These are phyloP conservation scores for Neogale vison DNA, from an alignment of 2,113 vertebrate genomes.

Conservation along the genomic window DNA sequence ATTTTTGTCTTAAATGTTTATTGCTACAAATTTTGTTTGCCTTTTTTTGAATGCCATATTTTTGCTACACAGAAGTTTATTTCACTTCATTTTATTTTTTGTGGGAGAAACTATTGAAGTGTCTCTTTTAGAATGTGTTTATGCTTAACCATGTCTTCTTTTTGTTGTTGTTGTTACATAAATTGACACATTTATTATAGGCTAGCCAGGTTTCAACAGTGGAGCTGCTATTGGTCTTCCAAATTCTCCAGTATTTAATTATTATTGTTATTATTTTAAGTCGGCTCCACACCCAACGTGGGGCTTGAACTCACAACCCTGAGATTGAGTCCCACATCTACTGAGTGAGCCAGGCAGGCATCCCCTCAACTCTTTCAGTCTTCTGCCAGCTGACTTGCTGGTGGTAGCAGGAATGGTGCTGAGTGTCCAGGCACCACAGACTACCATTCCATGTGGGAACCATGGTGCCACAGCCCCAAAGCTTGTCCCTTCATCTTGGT, in stretches of 20 bases:
- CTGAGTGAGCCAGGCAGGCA: not conserved
- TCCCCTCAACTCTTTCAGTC: not conserved
- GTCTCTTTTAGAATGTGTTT: not conserved
- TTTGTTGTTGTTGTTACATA: not conserved
- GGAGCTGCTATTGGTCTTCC: not conserved
- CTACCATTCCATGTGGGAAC: not conserved
- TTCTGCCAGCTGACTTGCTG: not conserved
- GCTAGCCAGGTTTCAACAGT: not conserved
- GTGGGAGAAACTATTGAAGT: not conserved
- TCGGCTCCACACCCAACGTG: not conserved
- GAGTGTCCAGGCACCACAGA: not conserved
- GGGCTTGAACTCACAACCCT: not conserved
- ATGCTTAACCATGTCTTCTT: not conserved
- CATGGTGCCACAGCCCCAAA: not conserved
- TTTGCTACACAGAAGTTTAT: not conserved
- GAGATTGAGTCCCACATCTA: not conserved
- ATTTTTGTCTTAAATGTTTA: constrained; percentile 32
- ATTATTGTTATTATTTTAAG: not conserved
- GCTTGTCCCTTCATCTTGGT: not conserved
- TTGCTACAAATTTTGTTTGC: not conserved
- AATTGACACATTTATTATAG: not conserved
- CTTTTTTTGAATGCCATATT: constrained; percentile 4
- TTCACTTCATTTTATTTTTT: constrained; percentile 3
- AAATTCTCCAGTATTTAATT: not conserved
- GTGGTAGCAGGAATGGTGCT: not conserved